Base-by-base conservation (phyloP, 2,113 vertebrate genomes). In the Corynorhinus townsendii region DNA sequence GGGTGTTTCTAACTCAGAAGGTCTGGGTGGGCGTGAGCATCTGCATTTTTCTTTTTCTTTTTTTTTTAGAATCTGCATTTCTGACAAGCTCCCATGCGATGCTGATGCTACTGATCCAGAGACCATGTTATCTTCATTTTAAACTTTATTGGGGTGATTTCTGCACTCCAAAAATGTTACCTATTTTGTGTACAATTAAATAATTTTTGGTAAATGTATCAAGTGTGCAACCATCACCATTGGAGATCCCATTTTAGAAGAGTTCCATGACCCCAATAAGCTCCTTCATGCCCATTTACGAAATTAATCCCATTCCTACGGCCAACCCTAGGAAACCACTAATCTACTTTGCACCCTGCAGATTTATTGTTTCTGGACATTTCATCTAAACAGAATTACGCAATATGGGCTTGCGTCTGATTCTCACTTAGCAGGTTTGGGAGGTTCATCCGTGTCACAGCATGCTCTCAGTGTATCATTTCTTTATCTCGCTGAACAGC, bases 201-300 rank as follows among this genome's bases (percentile, higher is more conserved):
- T 66, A 14, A 45, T 43, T 83, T 77, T 64, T 38, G 28, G 11
- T 71, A 72, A 35, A 35, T 62, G 62, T 72, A 35, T 49, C 33
- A 62, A 35, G 28, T 9, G 20, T 73, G 20, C 30, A 77, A 9
- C 16, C 11, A 33, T 76, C 33, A 45, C 11, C 17, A 49, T 79
- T 96, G 90, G 9, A 92, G 49, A 59, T 59, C 11, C 73, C 30
- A 14, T 54, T 89, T 71, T 69, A 82, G 86, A 62, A 62, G 14
- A 54, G 56, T 76, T 59, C n/a, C 15, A n/a, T 79, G 17, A 72
- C 33, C 17, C 10, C 35, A n/a, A 1, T 38, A 47, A 79, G 49
- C 71, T 14, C 73, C 49, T 45, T 28, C n/a, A 2, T 76, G 38
- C n/a, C n/a, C 24, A 12, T 33, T 35, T 38, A 24, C 7, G 40